Evolutionary conservation across 2,113 vertebrate species (phyloP).

Genomic region (Pseudopipra pipra): DNA sequence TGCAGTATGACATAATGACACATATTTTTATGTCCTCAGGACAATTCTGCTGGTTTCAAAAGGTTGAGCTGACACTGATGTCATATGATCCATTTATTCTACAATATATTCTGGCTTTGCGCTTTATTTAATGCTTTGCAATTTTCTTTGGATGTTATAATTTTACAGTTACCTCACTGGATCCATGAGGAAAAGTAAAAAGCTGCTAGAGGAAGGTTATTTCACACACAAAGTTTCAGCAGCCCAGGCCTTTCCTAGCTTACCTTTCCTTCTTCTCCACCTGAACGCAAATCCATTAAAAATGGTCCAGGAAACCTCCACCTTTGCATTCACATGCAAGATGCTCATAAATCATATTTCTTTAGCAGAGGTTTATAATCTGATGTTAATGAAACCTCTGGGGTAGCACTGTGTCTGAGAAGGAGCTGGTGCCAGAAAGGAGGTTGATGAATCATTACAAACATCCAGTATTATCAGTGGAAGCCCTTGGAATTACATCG

Average conservation of each 20-base stretch:
- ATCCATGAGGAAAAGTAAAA: not conserved
- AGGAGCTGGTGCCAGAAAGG: not conserved
- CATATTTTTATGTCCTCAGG: constrained; percentile 17
- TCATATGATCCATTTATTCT: constrained; percentile 2
- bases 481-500: not conserved
- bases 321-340: not conserved
- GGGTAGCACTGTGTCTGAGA: not conserved
- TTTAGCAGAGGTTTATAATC: not conserved
- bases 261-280: not conserved
- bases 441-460: not conserved
- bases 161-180: not conserved
- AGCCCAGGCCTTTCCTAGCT: not conserved
- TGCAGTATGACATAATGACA: not conserved
- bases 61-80: not conserved
- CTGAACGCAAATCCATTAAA: not conserved
- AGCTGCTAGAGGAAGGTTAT: not conserved
- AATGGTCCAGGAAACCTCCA: not conserved
- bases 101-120: not conserved
- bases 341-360: not conserved
- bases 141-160: constrained; percentile 18
- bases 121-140: not conserved
- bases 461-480: not conserved
- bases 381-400: not conserved
- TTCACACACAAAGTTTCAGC: not conserved
- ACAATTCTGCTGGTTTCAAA: constrained; percentile 14